A percentile compares a stretch with the other conserved stretches of the same genome.
phyloP scores from a whole-genome alignment of 2,797 vertebrate genomes.

The Erithacus rubecula region DNA sequence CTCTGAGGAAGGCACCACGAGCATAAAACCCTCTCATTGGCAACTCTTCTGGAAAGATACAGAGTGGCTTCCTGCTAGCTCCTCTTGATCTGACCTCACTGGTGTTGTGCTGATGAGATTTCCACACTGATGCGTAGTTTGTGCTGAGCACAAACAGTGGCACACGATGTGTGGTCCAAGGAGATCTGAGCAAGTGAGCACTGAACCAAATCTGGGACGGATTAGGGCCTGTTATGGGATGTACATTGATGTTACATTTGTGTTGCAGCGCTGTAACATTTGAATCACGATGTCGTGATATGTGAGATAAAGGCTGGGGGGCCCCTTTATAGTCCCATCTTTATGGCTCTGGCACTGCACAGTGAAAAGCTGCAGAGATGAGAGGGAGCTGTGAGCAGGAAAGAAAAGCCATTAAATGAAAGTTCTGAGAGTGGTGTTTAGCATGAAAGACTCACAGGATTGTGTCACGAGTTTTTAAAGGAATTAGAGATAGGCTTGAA shows the following conservation, averaged over 20 bases:
- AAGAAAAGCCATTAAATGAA: slow-evolving; percentile 25
- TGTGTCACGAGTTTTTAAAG: slow-evolving; percentile 4
- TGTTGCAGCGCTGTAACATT: slow-evolving; percentile 54
- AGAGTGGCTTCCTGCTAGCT: slow-evolving; percentile 2
- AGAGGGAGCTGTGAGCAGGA: slow-evolving; percentile 20
- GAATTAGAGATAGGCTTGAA: background rate
- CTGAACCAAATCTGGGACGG: slow-evolving; percentile 53
- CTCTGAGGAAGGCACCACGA: background rate
- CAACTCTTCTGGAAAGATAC: background rate
- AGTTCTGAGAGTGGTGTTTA: background rate
- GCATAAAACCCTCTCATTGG: background rate
- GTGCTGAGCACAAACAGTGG: slow-evolving; percentile 61
- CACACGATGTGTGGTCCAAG: slow-evolving; percentile 62
- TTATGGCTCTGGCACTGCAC: slow-evolving; percentile 45
- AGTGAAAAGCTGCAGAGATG: slow-evolving; percentile 41
- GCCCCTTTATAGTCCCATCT: slow-evolving; percentile 1
- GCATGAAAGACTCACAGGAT: background rate
- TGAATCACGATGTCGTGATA: slow-evolving; percentile 65
- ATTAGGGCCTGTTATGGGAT: slow-evolving; percentile 65
- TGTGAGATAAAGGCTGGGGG: slow-evolving; percentile 47
- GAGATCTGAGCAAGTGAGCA: slow-evolving; percentile 63
- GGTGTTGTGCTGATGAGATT: slow-evolving; percentile 29
- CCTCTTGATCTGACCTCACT: slow-evolving; percentile 45
- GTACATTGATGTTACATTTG: slow-evolving; percentile 71
- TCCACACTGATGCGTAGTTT: slow-evolving; percentile 6